These are phyloP conservation scores for Alethe castanea DNA, from an alignment of 2,113 vertebrate genomes.

Conservation along the genomic window DNA sequence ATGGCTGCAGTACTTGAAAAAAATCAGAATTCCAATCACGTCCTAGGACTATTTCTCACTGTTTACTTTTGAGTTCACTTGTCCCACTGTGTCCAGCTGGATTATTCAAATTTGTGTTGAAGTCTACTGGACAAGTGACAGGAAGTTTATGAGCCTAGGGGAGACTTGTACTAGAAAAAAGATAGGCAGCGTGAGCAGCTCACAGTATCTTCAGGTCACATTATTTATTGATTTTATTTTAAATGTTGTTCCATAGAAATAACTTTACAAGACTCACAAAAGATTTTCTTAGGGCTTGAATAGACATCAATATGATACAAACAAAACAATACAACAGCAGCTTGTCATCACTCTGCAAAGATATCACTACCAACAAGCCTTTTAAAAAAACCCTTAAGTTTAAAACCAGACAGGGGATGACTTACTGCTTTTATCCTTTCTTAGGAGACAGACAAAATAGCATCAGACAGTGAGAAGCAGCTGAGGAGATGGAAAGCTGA, in stretches of 20 bases:
- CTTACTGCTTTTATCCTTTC: neutral
- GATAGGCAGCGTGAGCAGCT: neutral
- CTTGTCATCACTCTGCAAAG: neutral
- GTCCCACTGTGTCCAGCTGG: neutral
- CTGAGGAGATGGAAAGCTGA: neutral
- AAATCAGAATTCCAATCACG: neutral
- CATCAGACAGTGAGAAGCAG: neutral
- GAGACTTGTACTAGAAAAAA: neutral
- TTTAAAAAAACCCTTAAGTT: neutral
- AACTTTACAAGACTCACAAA: neutral
- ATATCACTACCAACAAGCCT: neutral
- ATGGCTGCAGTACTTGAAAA: neutral
- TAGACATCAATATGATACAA: neutral
- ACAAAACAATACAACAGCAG: neutral
- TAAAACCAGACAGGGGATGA: neutral
- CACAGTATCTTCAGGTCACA: neutral
- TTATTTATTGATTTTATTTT: conserved; percentile 56
- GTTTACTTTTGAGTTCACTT: conserved; percentile 19
- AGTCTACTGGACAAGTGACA: neutral
- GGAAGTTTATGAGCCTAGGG: neutral
- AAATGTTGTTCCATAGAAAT: neutral
- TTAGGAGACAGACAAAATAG: neutral
- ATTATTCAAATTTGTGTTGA: conserved; percentile 44
- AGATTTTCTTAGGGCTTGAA: neutral
- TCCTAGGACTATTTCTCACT: neutral